These are phyloP conservation scores for Epinotia ramella DNA, from an alignment of 2,888 invertebrate species.

Conservation along the genomic window DNA sequence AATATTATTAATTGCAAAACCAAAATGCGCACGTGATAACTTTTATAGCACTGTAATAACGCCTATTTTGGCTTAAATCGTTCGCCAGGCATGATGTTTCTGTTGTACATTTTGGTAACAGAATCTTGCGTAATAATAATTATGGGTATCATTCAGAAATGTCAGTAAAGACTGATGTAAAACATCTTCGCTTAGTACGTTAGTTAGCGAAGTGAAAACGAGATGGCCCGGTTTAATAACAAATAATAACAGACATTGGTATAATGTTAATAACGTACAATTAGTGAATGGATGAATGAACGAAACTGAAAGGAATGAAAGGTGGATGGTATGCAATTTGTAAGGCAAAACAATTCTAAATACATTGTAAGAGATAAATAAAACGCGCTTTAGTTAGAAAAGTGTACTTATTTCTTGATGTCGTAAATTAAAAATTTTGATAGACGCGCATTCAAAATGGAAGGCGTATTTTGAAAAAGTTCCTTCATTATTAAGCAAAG, in stretches of 20 bases:
- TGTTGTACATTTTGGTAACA: neutral
- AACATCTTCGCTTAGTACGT: slow-evolving; percentile 19
- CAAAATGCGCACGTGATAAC: neutral
- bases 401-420: neutral
- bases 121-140: slow-evolving; percentile 36
- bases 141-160: slow-evolving; percentile 26
- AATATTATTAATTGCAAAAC: slow-evolving; percentile 4
- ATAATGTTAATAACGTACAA: slow-evolving; percentile 20
- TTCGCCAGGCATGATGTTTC: neutral
- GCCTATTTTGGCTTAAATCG: neutral
- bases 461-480: neutral
- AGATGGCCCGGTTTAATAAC: slow-evolving; percentile 17
- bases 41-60: neutral
- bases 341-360: neutral
- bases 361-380: too few relatives aligned
- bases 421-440: neutral
- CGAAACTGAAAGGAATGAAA: slow-evolving; percentile 20
- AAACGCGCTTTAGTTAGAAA: too few relatives aligned
- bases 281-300: slow-evolving; percentile 22
- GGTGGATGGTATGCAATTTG: slow-evolving; percentile 7
- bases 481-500: neutral
- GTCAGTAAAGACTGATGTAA: slow-evolving; percentile 31
- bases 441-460: too few relatives aligned
- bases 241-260: slow-evolving; percentile 22
- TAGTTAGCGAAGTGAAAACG: slow-evolving; percentile 25